Evolutionary conservation across 2,888 invertebrate species (phyloP).

Genomic region (Corbicula japonica): DNA sequence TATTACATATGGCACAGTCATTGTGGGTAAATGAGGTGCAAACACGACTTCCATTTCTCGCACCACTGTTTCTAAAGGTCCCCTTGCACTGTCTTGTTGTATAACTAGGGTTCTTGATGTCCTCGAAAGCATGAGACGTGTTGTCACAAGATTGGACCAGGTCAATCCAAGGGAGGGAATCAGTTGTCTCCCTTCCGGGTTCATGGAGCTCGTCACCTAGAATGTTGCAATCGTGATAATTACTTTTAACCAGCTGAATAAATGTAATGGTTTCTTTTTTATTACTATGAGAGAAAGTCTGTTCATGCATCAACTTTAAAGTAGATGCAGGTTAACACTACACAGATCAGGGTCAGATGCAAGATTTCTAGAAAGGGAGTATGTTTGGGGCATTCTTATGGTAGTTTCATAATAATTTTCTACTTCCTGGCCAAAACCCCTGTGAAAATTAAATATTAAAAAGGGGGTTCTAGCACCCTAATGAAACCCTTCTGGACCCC

Average conservation of each 20-base stretch:
- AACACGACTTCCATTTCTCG: constrained; percentile 88
- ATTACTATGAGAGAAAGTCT: neutral
- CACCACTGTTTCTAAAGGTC: constrained; percentile 71
- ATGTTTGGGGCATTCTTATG: too few relatives aligned
- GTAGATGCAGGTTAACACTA: too few relatives aligned
- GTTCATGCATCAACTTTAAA: neutral
- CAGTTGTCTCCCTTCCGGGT: constrained; percentile 60
- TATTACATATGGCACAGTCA: constrained; percentile 88
- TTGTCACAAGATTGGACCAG: constrained; percentile 90
- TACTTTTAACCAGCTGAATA: neutral
- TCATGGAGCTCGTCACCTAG: constrained; percentile 80
- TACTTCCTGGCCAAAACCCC: too few relatives aligned
- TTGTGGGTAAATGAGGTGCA: constrained; percentile 89
- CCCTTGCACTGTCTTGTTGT: constrained; percentile 59
- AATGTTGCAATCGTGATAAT: neutral
- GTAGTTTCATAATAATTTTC: too few relatives aligned
- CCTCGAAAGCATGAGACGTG: constrained; percentile 88
- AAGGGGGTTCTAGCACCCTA: too few relatives aligned
- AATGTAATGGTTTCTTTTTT: neutral
- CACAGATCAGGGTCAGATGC: too few relatives aligned
- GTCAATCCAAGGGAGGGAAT: constrained; percentile 90
- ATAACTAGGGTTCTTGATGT: constrained; percentile 62
- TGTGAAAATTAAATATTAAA: too few relatives aligned
- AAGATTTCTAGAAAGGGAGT: too few relatives aligned
- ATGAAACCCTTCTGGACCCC: too few relatives aligned